Evolutionary conservation across 2,113 vertebrate genomes (phyloP).

Genomic region (Amazona guildingii): DNA sequence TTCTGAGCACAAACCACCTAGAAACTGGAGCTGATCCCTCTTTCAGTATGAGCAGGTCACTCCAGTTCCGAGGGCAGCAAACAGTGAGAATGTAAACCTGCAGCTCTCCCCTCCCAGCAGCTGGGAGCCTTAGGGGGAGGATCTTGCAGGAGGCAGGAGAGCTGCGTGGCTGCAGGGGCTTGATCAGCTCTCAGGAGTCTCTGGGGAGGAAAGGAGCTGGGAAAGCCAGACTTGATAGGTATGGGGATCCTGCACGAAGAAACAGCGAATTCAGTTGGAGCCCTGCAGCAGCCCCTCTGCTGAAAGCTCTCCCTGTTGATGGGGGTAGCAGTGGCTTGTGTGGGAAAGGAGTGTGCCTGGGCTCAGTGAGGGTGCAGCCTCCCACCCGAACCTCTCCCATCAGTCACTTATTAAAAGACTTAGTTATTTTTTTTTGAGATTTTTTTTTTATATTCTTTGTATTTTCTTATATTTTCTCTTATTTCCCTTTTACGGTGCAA

Average conservation of each 20-base stretch:
- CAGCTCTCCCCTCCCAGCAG: neutral
- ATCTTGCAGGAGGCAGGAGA: neutral
- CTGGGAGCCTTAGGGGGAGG: neutral
- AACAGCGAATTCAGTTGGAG: neutral
- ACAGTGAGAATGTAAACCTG: neutral
- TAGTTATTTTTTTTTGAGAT: neutral
- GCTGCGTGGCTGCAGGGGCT: neutral
- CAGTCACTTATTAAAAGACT: neutral
- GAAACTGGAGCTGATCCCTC: neutral
- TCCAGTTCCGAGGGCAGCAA: neutral
- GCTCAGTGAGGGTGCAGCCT: fast-evolving
- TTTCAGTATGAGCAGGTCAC: neutral
- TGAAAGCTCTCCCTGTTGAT: fast-evolving
- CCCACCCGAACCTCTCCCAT: neutral
- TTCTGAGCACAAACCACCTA: neutral
- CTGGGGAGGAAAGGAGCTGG: neutral
- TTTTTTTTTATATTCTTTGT: neutral
- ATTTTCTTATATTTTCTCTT: neutral
- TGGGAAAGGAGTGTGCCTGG: neutral
- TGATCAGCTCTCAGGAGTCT: neutral
- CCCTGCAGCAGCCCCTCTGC: neutral
- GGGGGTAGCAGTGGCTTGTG: neutral
- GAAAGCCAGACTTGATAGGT: neutral
- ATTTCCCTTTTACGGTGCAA: neutral
- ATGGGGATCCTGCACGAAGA: neutral